phyloP scores from a whole-genome alignment of 2,113 vertebrate genomes.

The Vombatus ursinus region DNA sequence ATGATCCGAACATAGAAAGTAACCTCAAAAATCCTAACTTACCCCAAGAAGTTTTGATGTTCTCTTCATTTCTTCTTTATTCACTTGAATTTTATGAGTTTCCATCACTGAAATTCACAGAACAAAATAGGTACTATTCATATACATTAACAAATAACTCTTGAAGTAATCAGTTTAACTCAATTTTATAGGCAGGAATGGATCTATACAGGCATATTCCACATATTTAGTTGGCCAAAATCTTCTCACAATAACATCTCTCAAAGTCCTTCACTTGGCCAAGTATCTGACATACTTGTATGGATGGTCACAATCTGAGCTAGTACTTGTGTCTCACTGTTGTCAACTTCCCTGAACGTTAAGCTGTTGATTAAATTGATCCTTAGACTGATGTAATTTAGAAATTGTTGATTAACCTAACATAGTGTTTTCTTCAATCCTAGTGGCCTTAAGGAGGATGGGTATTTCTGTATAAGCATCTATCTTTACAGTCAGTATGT shows the following conservation, averaged over 20 bases:
- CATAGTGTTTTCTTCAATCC: background rate
- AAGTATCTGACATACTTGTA: background rate
- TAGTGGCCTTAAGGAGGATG: background rate
- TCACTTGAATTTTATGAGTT: conserved; percentile 88
- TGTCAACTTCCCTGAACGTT: background rate
- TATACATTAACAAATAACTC: background rate
- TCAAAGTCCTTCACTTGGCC: background rate
- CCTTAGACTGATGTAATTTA: background rate
- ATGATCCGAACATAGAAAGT: background rate
- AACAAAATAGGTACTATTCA: background rate
- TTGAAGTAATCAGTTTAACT: background rate
- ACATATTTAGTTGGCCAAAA: background rate
- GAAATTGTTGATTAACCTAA: background rate
- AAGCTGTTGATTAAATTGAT: background rate
- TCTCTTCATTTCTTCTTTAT: conserved; percentile 88
- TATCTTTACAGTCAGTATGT: background rate
- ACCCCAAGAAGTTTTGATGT: conserved; percentile 93
- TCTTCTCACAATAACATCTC: background rate
- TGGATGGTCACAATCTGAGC: background rate
- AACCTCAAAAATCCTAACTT: conserved; percentile 4
- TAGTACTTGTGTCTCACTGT: background rate
- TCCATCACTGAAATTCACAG: conserved; percentile 90
- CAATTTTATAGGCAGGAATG: background rate
- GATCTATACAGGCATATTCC: background rate
- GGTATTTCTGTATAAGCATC: background rate